phyloP scores from a whole-genome alignment of 2,113 vertebrate genomes.

The Chelonoidis abingdonii region DNA sequence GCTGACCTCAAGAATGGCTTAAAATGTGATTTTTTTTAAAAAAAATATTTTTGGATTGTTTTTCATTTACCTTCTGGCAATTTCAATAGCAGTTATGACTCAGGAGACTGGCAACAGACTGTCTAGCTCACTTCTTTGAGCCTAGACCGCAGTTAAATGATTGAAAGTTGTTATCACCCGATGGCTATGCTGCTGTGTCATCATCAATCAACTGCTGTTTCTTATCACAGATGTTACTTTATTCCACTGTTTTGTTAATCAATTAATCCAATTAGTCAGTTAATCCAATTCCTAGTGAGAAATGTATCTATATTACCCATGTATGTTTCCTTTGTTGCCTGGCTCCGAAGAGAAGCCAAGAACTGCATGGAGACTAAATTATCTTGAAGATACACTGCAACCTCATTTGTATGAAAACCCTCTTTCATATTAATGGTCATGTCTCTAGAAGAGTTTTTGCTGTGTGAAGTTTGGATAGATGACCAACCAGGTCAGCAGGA shows the following conservation, averaged over 20 bases:
- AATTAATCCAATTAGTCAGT: not conserved
- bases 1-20: not conserved
- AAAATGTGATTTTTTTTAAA: not conserved
- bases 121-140: not conserved
- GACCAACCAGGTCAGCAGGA: not conserved
- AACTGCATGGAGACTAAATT: not conserved
- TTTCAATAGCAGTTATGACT: not conserved
- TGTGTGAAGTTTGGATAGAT: not conserved
- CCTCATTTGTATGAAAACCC: not conserved
- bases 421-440: not conserved
- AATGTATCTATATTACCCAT: not conserved
- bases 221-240: not conserved
- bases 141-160: not conserved
- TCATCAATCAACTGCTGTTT: not conserved
- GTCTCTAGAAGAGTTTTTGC: not conserved
- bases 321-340: not conserved
- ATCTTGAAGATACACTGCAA: not conserved
- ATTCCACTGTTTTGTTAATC: not conserved
- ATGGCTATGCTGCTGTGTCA: not conserved
- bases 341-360: not conserved
- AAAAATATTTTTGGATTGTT: not conserved
- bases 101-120: not conserved
- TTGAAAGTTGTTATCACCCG: not conserved
- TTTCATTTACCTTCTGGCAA: not conserved
- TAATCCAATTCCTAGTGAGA: not conserved